Conservation (phyloP, 37 sponge, comb jelly and placozoan genomes). For the Sycon ciliatum region DNA sequence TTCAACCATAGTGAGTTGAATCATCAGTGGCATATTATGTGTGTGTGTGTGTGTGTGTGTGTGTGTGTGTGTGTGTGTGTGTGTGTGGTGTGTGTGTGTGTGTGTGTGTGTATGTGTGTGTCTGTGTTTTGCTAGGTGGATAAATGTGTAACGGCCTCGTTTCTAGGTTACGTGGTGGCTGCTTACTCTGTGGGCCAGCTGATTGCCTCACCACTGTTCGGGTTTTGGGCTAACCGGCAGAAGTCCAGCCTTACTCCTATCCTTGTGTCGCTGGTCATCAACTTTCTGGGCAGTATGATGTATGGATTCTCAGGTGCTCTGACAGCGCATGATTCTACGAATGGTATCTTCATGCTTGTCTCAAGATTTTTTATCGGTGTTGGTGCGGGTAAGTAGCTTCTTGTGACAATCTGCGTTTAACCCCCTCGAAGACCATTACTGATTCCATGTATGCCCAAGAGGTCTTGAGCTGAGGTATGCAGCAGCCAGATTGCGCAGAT, state of each 20-base stretch:
- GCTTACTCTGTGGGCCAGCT: constrained; percentile 71
- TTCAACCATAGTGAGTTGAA: too few species aligned
- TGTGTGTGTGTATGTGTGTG: too few species aligned
- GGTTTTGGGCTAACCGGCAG: constrained; percentile 69
- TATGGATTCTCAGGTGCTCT: constrained; percentile 63
- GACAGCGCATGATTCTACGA: background rate
- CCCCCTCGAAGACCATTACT: too few species aligned
- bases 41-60: too few species aligned
- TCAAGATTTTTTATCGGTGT: constrained; percentile 46
- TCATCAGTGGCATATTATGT: too few species aligned
- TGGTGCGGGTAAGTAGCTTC: constrained; percentile 51
- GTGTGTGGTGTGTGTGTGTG: too few species aligned
- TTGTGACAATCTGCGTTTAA: too few species aligned
- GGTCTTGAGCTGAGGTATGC: too few species aligned
- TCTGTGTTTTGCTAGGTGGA: background rate
- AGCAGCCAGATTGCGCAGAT: too few species aligned
- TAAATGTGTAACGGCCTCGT: constrained; percentile 30
- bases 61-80: too few species aligned
- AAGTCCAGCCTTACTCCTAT: constrained; percentile 56
- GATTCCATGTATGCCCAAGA: too few species aligned
- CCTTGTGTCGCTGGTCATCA: constrained; percentile 38
- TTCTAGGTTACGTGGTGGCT: constrained; percentile 76
- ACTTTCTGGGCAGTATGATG: constrained; percentile 38
- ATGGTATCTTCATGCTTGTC: constrained; percentile 35
- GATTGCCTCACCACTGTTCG: constrained; percentile 65